Base-by-base conservation (phyloP, 2,797 vertebrate species). In the Sebastes kiyomatsui region DNA sequence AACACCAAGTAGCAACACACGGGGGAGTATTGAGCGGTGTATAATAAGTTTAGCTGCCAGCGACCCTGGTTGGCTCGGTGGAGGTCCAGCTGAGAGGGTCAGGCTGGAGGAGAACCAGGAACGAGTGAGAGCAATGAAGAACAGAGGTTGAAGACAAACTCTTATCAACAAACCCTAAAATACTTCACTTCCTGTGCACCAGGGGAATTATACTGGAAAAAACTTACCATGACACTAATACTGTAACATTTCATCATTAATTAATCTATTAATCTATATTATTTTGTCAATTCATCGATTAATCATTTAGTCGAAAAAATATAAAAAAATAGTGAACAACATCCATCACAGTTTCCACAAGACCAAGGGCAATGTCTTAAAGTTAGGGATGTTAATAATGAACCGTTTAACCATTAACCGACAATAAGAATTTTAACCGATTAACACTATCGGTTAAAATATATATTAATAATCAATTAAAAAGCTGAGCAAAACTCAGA, bases 11-110 rank as follows among this genome's bases (percentile, higher is more conserved):
- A 28, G 72, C 55, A 14, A n/a, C 67, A 61, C 69, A 56, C 58
- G 28, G 27, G 66, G 28, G 75, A 81, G 62, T 67, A 84, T 66
- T 28, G 79, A 85, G 79, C 79, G 30, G 69, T 80, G 65, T 33
- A 69, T 42, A 75, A 85, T 56, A 82, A 70, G 75, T 78, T 86
- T 61, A 80, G 64, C 80, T 23, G 23, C 20, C 46, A 35, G 83
- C 27, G 23, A 83, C 73, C 82, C 82, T 22, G 66, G 25, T 16
- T 65, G 30, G 61, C 78, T 75, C 22, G 0, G 71, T 20, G 56
- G 32, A 86, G 67, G 60, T 82, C 72, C 80, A 69, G 80, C 68
- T 82, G 69, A 82, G 71, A 80, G 62, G 72, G 80, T 88, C 84
- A 82, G 73, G 56, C 46, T 67, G 60, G 33, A 84, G 72, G 35